Evolutionary conservation across 2,797 vertebrate genomes (phyloP), one percentile per base, ranked within the genome.

Genomic region (Sandelia bainsii): DNA sequence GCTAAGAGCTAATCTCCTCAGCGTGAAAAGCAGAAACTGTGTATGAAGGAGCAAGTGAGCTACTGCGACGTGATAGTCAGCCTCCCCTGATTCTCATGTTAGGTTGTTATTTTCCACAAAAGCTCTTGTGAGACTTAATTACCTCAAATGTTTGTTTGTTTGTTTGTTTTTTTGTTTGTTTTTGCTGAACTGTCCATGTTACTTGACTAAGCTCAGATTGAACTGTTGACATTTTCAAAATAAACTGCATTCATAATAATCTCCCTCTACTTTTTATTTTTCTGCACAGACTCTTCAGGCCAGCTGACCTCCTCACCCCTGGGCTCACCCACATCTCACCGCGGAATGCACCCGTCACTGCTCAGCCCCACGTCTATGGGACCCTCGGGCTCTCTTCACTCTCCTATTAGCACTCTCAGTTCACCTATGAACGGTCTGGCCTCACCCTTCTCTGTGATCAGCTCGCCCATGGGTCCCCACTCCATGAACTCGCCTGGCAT

Each of bases 401-500:
- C 98, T 0, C 97, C 98, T 81, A 96, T 98, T 95, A 96, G 96
- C 93, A 93, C 94, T 16, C 91, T 98, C 74, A 96, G 94, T 88
- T 99, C 97, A 0, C 96, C 97, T 82, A 97, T 98, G 95, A 97
- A 96, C 69, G 96, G 96, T 72, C 92, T 98, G 78, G 94, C 94
- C 70, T 98, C 98, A 0, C 97, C 97, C 82, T 99, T 98, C 92
- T 98, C 97, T 0, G 97, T 99, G 94, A 99, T 99, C 95, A 98
- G 96, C 92, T 96, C 97, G 0, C 96, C 97, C 75, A 96, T 99
- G 96, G 97, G 97, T 6, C 94, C 94, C 32, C 97, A 99, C 93
- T 95, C 97, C 27, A 97, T 99, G 96, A 96, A 94, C 65, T 95
- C 97, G 9, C 96, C 97, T 1, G 94, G 96, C 69, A 95, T 98